Base-by-base conservation (phyloP, 1,140 invertebrate genomes). In the Caenorhabditis brenneri region DNA sequence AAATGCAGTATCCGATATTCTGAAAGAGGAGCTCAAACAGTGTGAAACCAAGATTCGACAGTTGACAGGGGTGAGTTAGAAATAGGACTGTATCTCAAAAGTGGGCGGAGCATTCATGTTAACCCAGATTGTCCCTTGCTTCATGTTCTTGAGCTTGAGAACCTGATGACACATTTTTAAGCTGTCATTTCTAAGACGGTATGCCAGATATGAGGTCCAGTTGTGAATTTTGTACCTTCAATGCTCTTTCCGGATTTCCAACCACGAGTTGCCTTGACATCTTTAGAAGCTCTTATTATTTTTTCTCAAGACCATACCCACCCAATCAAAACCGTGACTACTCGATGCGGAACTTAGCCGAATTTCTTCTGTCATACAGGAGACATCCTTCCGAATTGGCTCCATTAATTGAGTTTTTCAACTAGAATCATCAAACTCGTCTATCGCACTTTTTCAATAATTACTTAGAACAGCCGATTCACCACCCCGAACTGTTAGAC, bases 1-100 rank as follows among this genome's bases (percentile, higher is more conserved):
- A 33, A 12, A 31, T 12, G 48, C 79, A 24, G 22, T 55, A 24
- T 22, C 53, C 9, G 53, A 19, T 2, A 55, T 55, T 55, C 27
- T 55, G 53, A 55, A 55, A 24, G 82, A 55, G 19, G 81, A 87
- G 36, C 60, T 87, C 19, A 86, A 80, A 24, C 31, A 87, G 24
- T 81, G 79, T 31, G 49, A 82, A 27, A 31, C 39, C 2, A 82
- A 42, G 51, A 83, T 87, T n/a, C 33, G 79, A 42, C 53, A 87
- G 39, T 53, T 65, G 55, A 60, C 60, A 29, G 81, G 81, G 81
- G 81, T 82, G 39, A 42, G 39, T 42, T 42, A 5, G n/a, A n/a
- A n/a, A n/a, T n/a, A n/a, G n/a, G n/a, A n/a, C n/a, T n/a, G n/a
- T n/a, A n/a, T n/a, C n/a, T n/a, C n/a, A n/a, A n/a, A n/a, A n/a